Percentiles rank a stretch among this genome's conserved stretches.
Evolutionary conservation across 2,113 vertebrate species (phyloP).

Genomic region (Dasyurus viverrinus): DNA sequence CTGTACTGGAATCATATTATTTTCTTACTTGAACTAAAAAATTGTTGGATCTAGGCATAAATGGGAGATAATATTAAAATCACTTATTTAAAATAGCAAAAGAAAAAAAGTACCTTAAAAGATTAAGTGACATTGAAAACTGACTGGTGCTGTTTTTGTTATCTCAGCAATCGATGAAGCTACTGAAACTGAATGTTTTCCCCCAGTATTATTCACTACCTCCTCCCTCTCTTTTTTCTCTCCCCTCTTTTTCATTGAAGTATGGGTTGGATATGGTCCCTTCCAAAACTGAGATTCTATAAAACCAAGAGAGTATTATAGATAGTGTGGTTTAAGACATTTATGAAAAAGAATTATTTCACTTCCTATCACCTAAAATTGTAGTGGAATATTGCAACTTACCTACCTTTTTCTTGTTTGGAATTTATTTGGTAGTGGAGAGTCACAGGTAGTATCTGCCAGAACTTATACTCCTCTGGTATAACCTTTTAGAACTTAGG

Average conservation of each 20-base stretch:
- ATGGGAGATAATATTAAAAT: slow-evolving; percentile 29
- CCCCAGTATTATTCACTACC: not conserved
- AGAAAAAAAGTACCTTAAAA: slow-evolving; percentile 35
- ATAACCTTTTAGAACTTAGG: not conserved
- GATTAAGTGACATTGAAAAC: slow-evolving; percentile 33
- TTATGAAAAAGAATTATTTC: not conserved
- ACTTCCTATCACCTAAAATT: not conserved
- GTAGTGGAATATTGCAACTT: not conserved
- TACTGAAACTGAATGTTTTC: not conserved
- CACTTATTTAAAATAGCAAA: not conserved
- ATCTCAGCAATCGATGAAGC: not conserved
- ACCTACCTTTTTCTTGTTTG: not conserved
- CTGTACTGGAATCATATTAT: not conserved
- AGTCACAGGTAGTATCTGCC: not conserved
- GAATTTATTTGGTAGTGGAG: too few relatives aligned
- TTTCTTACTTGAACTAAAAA: slow-evolving; percentile 41
- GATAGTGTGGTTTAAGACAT: not conserved
- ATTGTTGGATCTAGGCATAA: not conserved
- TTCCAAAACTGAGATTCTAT: not conserved
- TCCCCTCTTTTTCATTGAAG: not conserved
- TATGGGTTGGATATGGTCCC: not conserved
- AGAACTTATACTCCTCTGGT: not conserved
- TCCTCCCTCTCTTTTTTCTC: not conserved
- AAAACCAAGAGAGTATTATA: not conserved
- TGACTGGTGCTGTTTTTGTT: not conserved